A percentile compares a stretch with the other conserved stretches of the same genome.
These are phyloP conservation scores for Digitonthophagus gazella DNA, from an alignment of 2,888 invertebrate genomes.

Conservation along the genomic window DNA sequence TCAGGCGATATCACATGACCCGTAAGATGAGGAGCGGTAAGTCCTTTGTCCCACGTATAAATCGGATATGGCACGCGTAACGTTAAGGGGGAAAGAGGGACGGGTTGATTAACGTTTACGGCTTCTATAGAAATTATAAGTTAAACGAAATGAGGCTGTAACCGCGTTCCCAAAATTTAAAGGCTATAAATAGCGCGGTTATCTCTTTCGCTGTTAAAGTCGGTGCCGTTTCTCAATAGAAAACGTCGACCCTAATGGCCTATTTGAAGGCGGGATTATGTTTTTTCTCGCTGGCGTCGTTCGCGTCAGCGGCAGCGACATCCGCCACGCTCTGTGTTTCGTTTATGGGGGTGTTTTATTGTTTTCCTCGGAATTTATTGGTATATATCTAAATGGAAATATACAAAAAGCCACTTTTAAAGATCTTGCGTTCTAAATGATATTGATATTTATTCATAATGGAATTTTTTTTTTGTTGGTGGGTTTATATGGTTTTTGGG, in stretches of 20 bases:
- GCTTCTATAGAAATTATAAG: not conserved
- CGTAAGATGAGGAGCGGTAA: not conserved
- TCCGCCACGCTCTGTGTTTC: not conserved
- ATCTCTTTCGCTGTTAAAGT: not conserved
- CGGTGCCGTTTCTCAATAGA: not conserved
- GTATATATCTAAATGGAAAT: not conserved
- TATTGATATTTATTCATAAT: too few species aligned
- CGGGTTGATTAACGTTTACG: not conserved
- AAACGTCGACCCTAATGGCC: not conserved
- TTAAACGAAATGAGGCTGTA: not conserved
- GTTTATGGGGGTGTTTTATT: not conserved
- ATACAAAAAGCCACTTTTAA: too few species aligned
- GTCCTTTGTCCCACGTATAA: not conserved
- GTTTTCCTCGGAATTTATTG: not conserved
- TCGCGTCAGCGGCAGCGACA: not conserved
- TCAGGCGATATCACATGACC: not conserved
- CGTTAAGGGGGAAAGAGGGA: not conserved
- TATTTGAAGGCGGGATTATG: not conserved
- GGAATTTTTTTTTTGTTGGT: too few species aligned
- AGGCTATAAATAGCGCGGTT: not conserved
- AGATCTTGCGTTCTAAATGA: too few species aligned
- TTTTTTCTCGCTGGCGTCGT: not conserved
- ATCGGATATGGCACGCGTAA: not conserved
- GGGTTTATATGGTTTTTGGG: too few species aligned
- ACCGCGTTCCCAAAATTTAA: not conserved